A percentile compares a stretch with the other conserved stretches of the same genome.
phyloP scores from a whole-genome alignment of 2,888 invertebrate genomes.

The Emmelina monodactyla region DNA sequence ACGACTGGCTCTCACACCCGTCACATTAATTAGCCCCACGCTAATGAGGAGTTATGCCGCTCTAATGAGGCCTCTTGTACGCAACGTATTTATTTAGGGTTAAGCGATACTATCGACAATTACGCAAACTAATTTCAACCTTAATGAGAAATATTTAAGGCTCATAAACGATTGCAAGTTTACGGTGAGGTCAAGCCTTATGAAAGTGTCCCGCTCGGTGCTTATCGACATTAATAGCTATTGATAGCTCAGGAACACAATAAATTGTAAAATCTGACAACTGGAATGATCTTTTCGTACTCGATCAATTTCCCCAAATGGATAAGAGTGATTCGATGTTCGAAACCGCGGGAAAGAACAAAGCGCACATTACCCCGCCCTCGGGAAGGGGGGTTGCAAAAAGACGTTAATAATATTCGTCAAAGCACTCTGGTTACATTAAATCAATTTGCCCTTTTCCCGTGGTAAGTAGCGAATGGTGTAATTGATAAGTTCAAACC shows the following conservation, averaged over 20 bases:
- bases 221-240: no score
- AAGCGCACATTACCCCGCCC: slow-evolving; percentile 50
- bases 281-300: no score
- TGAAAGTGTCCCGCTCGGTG: no score
- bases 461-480: slow-evolving; percentile 66
- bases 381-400: slow-evolving; percentile 54
- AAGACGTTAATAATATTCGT: slow-evolving; percentile 68
- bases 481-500: slow-evolving; percentile 68
- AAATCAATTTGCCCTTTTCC: slow-evolving; percentile 67
- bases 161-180: no score
- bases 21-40: slow-evolving; percentile 62
- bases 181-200: no score
- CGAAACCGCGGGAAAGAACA: slow-evolving; percentile 57
- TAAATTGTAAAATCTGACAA: no score
- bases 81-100: slow-evolving; percentile 40
- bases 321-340: slow-evolving; percentile 62
- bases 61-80: slow-evolving; percentile 58
- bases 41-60: slow-evolving; percentile 65
- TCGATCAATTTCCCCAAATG: not conserved
- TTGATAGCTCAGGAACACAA: no score
- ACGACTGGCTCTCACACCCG: slow-evolving; percentile 52
- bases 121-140: no score
- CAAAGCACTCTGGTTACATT: slow-evolving; percentile 67
- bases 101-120: slow-evolving; percentile 5
- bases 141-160: no score